Evolutionary conservation across 1,140 invertebrate genomes (phyloP), one percentile per base, ranked within the genome.

Genomic region (Hyposmocoma kahamanoa): DNA sequence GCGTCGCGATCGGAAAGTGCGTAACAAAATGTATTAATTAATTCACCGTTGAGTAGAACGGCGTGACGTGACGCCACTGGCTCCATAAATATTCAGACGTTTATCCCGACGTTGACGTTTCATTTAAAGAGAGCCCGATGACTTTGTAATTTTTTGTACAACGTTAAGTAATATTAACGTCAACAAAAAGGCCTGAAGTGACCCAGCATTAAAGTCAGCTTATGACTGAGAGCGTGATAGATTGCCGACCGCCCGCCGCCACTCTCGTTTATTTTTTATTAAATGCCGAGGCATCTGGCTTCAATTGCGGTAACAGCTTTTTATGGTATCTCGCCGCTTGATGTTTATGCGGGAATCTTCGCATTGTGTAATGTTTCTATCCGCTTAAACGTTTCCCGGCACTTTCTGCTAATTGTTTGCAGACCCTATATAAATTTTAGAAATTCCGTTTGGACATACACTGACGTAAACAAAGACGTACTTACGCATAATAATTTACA

Each of bases 141-240:
- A 82, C 64, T 77, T 56, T 65, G 65, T 67, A 56, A 63, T 68
- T 66, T 71, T 74, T 66, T 53, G 47, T 48, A 60, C 60, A 72
- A 70, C 63, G 61, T 64, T 77, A 80, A 70, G 71, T 72, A 72
- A 73, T 74, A 79, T 79, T 75, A 73, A 72, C 64, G 75, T 72
- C 72, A 78, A 77, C 79, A 79, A 83, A 83, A 77, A 76, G 79
- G 72, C 54, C 65, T 74, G 65, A 72, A 80, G 79, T 80, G 76
- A 83, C 76, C 79, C 66, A 78, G 74, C 76, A 83, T 83, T 78
- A 83, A 83, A 83, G 76, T 83, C 76, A 73, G 74, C 71, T 83
- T 80, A 83, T 78, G 71, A 77, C 70, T 78, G 60, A 67, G 70
- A 57, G 56, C 67, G 79, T 83, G 79, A 83, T 83, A 80, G 74